These are phyloP conservation scores for Tetanocera ferruginea DNA, from an alignment of 2,888 invertebrate species.

Conservation along the genomic window DNA sequence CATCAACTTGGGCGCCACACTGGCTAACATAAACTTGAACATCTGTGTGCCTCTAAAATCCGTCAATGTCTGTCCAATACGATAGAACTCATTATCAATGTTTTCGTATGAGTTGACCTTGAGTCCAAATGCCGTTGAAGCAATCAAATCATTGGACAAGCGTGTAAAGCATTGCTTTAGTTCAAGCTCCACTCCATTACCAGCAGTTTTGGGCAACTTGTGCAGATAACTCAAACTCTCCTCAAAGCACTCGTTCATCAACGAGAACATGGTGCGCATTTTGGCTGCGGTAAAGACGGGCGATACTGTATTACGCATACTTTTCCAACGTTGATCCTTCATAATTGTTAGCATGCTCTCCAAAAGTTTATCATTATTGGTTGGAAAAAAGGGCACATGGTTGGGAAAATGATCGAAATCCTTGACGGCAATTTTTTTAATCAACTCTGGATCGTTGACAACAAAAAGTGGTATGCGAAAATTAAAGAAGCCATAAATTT, in stretches of 20 bases:
- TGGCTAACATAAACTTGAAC: conserved; percentile 55
- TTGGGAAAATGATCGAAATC: conserved; percentile 73
- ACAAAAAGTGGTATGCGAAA: conserved; percentile 22
- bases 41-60: conserved; percentile 53
- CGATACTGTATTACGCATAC: conserved; percentile 66
- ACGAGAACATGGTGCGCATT: conserved; percentile 65
- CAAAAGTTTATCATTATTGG: conserved; percentile 65
- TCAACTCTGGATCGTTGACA: conserved; percentile 46
- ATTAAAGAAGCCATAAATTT: conserved; percentile 27
- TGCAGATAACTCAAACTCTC: conserved; percentile 58
- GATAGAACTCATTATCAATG: conserved; percentile 71
- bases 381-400: conserved; percentile 63
- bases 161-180: conserved; percentile 57
- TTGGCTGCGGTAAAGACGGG: conserved; percentile 68
- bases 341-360: conserved; percentile 53
- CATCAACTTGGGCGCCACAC: conserved; percentile 49
- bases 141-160: conserved; percentile 66
- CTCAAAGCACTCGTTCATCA: conserved; percentile 61
- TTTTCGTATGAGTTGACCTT: conserved; percentile 72
- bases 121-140: conserved; percentile 63
- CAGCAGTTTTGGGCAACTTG: background rate
- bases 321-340: conserved; percentile 63
- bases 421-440: conserved; percentile 72
- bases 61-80: conserved; percentile 54
- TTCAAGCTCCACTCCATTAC: conserved; percentile 50